phyloP scores from a whole-genome alignment of 2,888 invertebrate species.

The Cheilosia soror region DNA sequence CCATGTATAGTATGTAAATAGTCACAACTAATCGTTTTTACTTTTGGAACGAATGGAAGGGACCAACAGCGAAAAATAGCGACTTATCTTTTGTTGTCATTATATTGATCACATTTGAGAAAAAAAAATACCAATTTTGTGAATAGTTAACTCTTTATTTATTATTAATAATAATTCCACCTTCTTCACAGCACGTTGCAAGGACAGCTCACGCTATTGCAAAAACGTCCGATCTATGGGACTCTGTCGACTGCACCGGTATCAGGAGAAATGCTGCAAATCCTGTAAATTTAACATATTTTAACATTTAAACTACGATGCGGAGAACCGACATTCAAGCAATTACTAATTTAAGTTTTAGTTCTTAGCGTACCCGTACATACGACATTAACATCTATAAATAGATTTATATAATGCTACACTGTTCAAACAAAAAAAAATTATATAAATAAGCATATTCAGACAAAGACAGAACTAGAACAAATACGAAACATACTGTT shows the following conservation, averaged over 20 bases:
- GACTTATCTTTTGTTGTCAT: no score
- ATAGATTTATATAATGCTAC: conserved; percentile 52
- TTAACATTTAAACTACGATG: conserved; percentile 44
- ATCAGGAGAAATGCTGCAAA: conserved; percentile 94
- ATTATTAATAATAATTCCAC: background rate
- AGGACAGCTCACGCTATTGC: conserved; percentile 93
- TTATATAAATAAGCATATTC: conserved; percentile 32
- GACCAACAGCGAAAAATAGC: no score
- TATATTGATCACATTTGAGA: no score
- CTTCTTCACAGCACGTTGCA: conserved; percentile 86
- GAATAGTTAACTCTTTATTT: no score
- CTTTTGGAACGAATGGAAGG: no score
- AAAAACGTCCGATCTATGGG: conserved; percentile 94
- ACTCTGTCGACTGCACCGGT: conserved; percentile 92
- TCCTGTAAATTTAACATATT: conserved; percentile 86
- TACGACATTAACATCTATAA: conserved; percentile 41
- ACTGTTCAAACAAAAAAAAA: conserved; percentile 44
- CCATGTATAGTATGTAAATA: no score
- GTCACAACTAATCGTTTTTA: no score
- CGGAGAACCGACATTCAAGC: conserved; percentile 49
- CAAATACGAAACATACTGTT: conserved; percentile 16
- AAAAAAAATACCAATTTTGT: no score
- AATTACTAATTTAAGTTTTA: conserved; percentile 55
- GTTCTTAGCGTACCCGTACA: conserved; percentile 52
- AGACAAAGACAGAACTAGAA: conserved; percentile 43